Base-by-base conservation (phyloP, 2,888 invertebrate species). In the Dasysyrphus albostriatus region DNA sequence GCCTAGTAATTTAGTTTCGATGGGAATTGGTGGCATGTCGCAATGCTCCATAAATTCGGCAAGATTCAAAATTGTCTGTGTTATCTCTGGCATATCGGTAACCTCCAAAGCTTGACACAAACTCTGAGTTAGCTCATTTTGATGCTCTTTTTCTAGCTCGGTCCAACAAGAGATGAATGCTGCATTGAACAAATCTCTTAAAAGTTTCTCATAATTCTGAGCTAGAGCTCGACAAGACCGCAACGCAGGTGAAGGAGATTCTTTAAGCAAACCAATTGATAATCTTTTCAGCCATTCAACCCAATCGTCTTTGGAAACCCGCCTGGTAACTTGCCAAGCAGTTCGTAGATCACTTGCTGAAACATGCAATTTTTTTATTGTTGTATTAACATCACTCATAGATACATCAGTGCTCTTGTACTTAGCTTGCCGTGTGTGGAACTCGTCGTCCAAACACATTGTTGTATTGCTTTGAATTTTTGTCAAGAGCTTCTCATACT, bases 21-120 rank as follows among this genome's bases (percentile, higher is more conserved):
- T 94, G 0, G 99, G 98, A 85, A 99, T 93, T 0, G 98, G 97
- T 32, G 98, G 98, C 91, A 98, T 96, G 90, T 99, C 99, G 90
- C 99, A 99, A 91, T 99, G 99, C 90, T 99, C 99, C 98, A 99
- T 99, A 90, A 99, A 99, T 92, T 99, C 99, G 0, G 99, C 99
- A 87, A 99, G 93, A 93, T 99, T 99, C 14, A 99, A 94, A 84
- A 99, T 97, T 0, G 98, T 98, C 90, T 99, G 99, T 0, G 98
- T 98, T 58, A 99, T 96, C 92, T 99, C 99, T 0, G 98, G 98
- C 74, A 98, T 95, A 91, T 98, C 98, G 5, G 98, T 98, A 0
- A 98, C 98, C 81, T 96, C 95, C 8, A 99, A 93, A 0, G 99
- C 99, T 91, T 97, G 96, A 89, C 98, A 96, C 39, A 99, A 93